Percentiles rank a stretch among this genome's conserved stretches.
phyloP scores from a whole-genome alignment of 2,888 invertebrate genomes.

The Imbricaverruca yamaguchii region DNA sequence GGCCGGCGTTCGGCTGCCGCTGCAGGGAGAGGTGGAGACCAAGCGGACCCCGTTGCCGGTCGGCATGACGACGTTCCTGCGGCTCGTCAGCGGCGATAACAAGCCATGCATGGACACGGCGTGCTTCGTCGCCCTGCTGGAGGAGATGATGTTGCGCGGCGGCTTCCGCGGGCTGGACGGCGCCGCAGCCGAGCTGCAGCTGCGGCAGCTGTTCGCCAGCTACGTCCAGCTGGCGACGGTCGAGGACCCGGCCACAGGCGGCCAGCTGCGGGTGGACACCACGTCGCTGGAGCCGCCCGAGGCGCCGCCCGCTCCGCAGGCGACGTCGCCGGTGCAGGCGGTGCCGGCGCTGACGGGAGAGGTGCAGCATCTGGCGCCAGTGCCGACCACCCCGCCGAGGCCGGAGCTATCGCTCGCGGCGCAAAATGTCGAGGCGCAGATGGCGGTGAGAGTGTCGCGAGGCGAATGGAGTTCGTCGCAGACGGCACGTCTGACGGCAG shows the following conservation, averaged over 20 bases:
- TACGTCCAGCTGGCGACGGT: neutral
- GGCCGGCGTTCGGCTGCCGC: neutral
- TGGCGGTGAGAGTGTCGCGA: no score
- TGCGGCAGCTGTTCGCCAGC: neutral
- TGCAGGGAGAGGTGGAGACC: neutral
- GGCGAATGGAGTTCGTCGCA: no score
- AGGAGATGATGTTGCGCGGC: neutral
- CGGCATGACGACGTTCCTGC: neutral
- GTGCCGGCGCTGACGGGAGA: neutral
- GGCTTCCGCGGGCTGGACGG: neutral
- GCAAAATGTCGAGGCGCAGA: neutral
- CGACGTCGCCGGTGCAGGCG: neutral
- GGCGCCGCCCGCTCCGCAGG: neutral
- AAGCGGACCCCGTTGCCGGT: neutral
- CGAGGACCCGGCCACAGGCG: neutral
- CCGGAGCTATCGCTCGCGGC: neutral
- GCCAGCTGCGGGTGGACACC: no score
- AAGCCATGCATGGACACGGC: neutral
- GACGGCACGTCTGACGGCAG: no score
- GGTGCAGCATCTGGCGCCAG: neutral
- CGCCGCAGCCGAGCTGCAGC: neutral
- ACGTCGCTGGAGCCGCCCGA: neutral
- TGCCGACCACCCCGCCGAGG: neutral
- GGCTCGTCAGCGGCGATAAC: neutral
- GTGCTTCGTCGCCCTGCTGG: neutral